These are phyloP conservation scores for Brachionus sp. DNA, from an alignment of 1,140 invertebrate species.

Conservation along the genomic window DNA sequence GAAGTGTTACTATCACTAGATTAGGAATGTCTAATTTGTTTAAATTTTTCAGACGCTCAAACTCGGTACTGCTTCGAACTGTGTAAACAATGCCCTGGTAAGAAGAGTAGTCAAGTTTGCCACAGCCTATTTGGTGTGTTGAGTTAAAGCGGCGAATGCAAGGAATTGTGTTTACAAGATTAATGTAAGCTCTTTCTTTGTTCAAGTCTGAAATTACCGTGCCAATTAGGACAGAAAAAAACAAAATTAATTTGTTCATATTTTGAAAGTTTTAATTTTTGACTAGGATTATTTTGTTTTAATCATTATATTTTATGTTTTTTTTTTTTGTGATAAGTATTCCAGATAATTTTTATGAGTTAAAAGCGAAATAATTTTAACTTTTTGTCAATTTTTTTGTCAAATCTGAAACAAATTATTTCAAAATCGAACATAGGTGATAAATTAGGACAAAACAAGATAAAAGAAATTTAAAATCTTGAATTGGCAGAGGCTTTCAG, in stretches of 20 bases:
- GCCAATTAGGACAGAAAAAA: background rate
- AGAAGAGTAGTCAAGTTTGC: background rate
- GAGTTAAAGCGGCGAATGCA: constrained; percentile 36
- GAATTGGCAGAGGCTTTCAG: background rate
- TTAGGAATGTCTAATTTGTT: background rate
- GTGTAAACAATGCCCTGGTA: constrained; percentile 36
- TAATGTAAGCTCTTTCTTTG: constrained; percentile 23
- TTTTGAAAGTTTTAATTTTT: background rate
- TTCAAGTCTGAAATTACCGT: background rate
- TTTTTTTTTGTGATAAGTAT: background rate
- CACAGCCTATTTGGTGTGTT: constrained; percentile 36
- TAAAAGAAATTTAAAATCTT: background rate
- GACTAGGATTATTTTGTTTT: background rate
- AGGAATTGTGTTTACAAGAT: constrained; percentile 5
- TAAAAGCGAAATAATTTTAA: constrained; percentile 28
- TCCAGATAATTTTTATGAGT: background rate
- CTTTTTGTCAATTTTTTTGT: background rate
- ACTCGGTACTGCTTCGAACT: background rate
- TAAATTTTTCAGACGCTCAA: background rate
- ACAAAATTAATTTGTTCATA: background rate
- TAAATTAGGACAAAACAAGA: too few relatives aligned
- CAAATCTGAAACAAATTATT: too few relatives aligned
- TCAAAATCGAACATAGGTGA: too few relatives aligned
- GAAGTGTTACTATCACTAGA: background rate
- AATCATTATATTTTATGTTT: constrained; percentile 16